phyloP scores from a whole-genome alignment of 1,140 invertebrate genomes.

The Nymphalis io region DNA sequence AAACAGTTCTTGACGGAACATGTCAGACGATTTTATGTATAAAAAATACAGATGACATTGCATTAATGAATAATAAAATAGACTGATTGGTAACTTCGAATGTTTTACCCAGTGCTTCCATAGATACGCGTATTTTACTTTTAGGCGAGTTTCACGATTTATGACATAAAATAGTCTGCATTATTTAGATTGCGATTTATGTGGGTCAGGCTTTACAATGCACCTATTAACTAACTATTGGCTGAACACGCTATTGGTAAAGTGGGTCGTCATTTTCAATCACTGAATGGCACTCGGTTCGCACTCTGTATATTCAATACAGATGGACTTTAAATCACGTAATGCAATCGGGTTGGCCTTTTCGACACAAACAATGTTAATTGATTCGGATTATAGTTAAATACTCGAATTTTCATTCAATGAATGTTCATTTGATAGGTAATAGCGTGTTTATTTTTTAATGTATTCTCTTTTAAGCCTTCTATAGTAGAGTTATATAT shows the following conservation, averaged over 20 bases:
- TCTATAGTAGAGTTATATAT: too few species aligned
- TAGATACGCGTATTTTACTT: neutral
- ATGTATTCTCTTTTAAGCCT: neutral
- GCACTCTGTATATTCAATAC: slow-evolving; percentile 21
- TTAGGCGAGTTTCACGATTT: neutral
- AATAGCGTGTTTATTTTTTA: neutral
- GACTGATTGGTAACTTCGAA: too few species aligned
- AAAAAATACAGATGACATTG: too few species aligned
- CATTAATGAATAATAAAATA: too few species aligned
- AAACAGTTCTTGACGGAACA: too few species aligned
- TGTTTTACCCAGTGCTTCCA: too few species aligned
- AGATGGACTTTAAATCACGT: slow-evolving; percentile 20
- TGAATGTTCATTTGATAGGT: neutral
- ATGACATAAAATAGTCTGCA: neutral
- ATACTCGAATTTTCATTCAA: neutral
- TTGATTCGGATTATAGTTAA: slow-evolving; percentile 22
- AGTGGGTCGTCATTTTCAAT: slow-evolving; percentile 28
- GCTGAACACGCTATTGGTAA: slow-evolving; percentile 18
- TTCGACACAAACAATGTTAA: slow-evolving; percentile 26
- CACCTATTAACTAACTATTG: slow-evolving; percentile 24
- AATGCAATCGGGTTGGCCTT: slow-evolving; percentile 33
- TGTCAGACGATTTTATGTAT: too few species aligned
- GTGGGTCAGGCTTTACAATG: slow-evolving; percentile 16
- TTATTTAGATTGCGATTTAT: slow-evolving; percentile 25
- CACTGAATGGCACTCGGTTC: slow-evolving; percentile 19